Base-by-base conservation (phyloP, 2,888 invertebrate species). In the Invenusta paracnida region DNA sequence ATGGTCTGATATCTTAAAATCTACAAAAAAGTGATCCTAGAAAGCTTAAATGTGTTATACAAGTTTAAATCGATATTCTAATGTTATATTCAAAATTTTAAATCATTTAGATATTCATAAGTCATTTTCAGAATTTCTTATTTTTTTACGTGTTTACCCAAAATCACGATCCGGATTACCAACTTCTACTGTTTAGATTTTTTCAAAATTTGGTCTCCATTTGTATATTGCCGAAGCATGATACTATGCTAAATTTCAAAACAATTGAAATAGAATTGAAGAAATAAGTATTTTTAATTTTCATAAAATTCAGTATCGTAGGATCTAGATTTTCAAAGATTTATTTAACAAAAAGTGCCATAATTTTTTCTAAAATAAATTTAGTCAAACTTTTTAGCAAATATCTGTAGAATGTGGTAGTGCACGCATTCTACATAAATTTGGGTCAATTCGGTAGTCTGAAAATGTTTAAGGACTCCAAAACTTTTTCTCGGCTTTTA, bases 201-300 rank as follows among this genome's bases (percentile, higher is more conserved):
- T 73, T 73, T 73, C n/a, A 23, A 73, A 73, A 73, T 73, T 73
- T 73, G 73, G 23, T 73, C 5, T 73, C 2, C 17, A 48, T 48
- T 11, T 48, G 48, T 48, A 48, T 48, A 5, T 48, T 48, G 48
- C 48, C 48, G 17, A 48, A 48, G 48, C 17, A 48, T 48, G 48
- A 11, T 48, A 48, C 5, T 73, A 73, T 73, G 23, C 73, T 23
- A 5, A 73, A 23, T 73, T 73, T 25, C 73, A 73, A 73, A 73
- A 73, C 2, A 13, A 73, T 73, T n/a, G 17, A 13, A 73, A 23
- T 73, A 73, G 23, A 73, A 73, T 73, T 73, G 73, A 73, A 73
- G 73, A 73, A 73, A 73, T 73, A 73, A 73, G 73, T 73, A 73
- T 73, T 73, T 73, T 73, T 23, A 73, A 73, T 73, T 73, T 73